These are phyloP conservation scores for Cyrtorhinus lividipennis DNA, from an alignment of 1,140 invertebrate species.

Conservation along the genomic window DNA sequence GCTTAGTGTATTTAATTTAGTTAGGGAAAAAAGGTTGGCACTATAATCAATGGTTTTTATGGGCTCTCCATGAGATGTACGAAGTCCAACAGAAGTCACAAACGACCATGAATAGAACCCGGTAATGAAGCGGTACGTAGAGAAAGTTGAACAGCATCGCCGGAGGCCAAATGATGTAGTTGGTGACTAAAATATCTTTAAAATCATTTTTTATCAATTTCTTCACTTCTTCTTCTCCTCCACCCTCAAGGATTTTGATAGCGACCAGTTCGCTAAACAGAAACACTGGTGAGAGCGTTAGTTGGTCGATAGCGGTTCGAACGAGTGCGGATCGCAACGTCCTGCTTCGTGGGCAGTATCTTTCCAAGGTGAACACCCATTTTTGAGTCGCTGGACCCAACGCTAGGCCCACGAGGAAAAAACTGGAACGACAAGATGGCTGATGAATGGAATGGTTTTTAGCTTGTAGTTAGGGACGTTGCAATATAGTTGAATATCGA, in stretches of 20 bases:
- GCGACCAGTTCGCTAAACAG: not conserved
- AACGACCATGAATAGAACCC: not conserved
- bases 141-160: constrained; percentile 1
- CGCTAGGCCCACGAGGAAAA: not conserved
- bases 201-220: not conserved
- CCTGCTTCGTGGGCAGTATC: not conserved
- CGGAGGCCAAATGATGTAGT: constrained; percentile 2
- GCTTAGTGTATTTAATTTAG: not conserved
- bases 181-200: not conserved
- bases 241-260: not conserved
- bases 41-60: not conserved
- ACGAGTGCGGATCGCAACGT: not conserved
- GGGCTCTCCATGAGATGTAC: constrained; percentile 8
- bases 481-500: too few relatives aligned
- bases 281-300: not conserved
- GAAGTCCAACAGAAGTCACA: constrained; percentile 1
- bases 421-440: not conserved
- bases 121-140: not conserved
- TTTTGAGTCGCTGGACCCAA: not conserved
- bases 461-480: too few relatives aligned
- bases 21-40: not conserved
- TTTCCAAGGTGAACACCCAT: not conserved
- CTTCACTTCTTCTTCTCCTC: not conserved
- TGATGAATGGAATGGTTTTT: too few relatives aligned
- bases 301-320: not conserved